Conservation (phyloP, 2,888 invertebrate genomes). For the Microchrysa polita region DNA sequence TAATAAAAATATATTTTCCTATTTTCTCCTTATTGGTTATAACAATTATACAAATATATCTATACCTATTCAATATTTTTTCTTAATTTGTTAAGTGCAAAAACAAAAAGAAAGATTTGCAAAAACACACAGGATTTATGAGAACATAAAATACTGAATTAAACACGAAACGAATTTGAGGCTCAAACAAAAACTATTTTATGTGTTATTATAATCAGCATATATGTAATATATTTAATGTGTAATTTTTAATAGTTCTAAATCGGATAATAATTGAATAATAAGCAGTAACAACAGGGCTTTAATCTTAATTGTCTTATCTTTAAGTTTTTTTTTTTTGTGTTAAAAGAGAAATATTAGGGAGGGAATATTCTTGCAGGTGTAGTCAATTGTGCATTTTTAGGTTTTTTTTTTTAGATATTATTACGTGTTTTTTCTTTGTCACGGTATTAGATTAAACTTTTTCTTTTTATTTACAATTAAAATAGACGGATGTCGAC, state of each 20-base stretch:
- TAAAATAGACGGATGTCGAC: too few relatives aligned
- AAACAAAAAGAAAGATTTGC: not conserved
- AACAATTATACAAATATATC: not conserved
- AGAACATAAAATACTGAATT: constrained; percentile 23
- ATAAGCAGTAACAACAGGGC: constrained; percentile 35
- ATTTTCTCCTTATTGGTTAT: constrained; percentile 5
- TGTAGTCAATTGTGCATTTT: constrained; percentile 13
- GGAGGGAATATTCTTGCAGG: not conserved
- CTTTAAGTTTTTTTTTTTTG: not conserved
- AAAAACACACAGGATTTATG: constrained; percentile 25
- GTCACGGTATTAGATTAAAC: too few relatives aligned
- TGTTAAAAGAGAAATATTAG: not conserved
- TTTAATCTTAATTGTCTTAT: constrained; percentile 16
- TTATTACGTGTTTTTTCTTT: too few relatives aligned
- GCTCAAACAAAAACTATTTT: constrained; percentile 46
- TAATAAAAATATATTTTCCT: constrained; percentile 28
- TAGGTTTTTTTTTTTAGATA: too few relatives aligned
- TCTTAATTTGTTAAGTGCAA: not conserved
- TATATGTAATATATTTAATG: constrained; percentile 26
- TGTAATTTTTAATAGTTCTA: too few relatives aligned
- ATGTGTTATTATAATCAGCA: constrained; percentile 32
- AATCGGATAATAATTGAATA: not conserved
- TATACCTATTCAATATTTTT: too few relatives aligned
- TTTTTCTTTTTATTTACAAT: too few relatives aligned
- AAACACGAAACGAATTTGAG: constrained; percentile 46